Evolutionary conservation across 2,888 invertebrate genomes (phyloP), one percentile per base, ranked within the genome.

Genomic region (Andrena chrysosceles): DNA sequence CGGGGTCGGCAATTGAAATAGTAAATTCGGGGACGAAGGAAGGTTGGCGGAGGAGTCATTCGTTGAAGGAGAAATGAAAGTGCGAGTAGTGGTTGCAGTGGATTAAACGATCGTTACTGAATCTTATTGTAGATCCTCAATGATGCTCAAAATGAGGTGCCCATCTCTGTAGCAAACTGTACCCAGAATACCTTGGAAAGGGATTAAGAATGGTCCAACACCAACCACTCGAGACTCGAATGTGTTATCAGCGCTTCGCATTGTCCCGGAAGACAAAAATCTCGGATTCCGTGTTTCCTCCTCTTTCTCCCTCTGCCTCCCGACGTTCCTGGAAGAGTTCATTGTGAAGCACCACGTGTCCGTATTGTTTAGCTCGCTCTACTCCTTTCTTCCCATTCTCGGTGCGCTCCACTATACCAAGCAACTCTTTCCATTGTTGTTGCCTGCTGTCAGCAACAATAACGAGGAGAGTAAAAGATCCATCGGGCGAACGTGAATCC

Each of bases 291-390:
- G 72, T 42, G 64, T 71, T 48, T 72, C 49, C 74, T 62, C 74
- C 67, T 35, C 73, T 63, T 20, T 64, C 33, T 54, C 77, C 59
- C 77, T 76, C 79, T 54, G 70, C 63, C 76, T 67, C 48, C 42
- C 66, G 23, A 26, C 68, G 78, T 85, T 84, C 84, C 79, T 77
- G 75, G 59, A 59, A 26, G 56, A 63, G 73, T 80, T 85, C 84
- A 87, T 85, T 86, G 85, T 88, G 82, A 76, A 70, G 77, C 79
- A 86, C 78, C 86, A 82, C 89, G 87, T 87, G 83, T 81, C 70
- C 81, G 83, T 83, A 89, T 90, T 90, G 88, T 86, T 72, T 85
- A 74, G 63, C 68, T 62, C 56, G 73, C 31, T 73, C 77, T 76
- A 23, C 33, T 66, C 73, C 62, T 20, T 71, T 67, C 67, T 70